A percentile compares a stretch with the other conserved stretches of the same genome.
Evolutionary conservation across 1,140 invertebrate genomes (phyloP).

Genomic region (Rhagoletis zephyria): DNA sequence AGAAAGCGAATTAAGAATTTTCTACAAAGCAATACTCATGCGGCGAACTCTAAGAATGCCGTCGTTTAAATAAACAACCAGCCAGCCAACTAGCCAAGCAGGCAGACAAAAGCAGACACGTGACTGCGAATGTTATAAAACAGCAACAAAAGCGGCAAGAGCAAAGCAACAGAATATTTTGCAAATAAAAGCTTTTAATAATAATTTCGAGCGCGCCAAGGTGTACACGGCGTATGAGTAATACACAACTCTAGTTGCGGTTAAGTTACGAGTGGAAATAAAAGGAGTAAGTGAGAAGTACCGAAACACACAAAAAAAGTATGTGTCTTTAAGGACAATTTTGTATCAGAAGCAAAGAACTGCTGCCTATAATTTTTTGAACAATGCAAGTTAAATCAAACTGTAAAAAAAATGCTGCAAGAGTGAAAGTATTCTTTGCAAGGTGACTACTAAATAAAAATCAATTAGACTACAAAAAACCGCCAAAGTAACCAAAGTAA

Average conservation of each 20-base stretch:
- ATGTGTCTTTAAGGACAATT: too few species aligned
- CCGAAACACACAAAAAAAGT: too few species aligned
- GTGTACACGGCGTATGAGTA: constrained; percentile 7
- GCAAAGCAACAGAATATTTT: neutral
- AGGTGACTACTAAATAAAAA: too few species aligned
- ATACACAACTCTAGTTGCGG: neutral
- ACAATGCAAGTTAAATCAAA: too few species aligned
- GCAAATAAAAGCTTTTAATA: neutral
- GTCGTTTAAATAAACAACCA: neutral
- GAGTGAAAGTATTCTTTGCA: too few species aligned
- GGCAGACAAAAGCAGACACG: constrained; percentile 27
- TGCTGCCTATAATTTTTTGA: too few species aligned
- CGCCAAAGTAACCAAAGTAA: too few species aligned
- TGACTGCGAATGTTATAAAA: neutral
- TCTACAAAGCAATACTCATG: neutral
- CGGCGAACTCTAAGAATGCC: neutral
- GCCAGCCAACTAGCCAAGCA: neutral
- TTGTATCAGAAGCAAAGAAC: too few species aligned
- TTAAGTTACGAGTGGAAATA: too few species aligned
- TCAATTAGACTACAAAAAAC: too few species aligned
- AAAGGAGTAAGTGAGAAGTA: too few species aligned
- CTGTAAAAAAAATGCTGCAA: too few species aligned
- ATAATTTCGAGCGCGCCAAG: neutral
- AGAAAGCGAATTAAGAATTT: constrained; percentile 25
- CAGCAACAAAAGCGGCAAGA: constrained; percentile 33